These are phyloP conservation scores for Drosophila multiciliata DNA, from an alignment of 2,888 invertebrate species.

Conservation along the genomic window DNA sequence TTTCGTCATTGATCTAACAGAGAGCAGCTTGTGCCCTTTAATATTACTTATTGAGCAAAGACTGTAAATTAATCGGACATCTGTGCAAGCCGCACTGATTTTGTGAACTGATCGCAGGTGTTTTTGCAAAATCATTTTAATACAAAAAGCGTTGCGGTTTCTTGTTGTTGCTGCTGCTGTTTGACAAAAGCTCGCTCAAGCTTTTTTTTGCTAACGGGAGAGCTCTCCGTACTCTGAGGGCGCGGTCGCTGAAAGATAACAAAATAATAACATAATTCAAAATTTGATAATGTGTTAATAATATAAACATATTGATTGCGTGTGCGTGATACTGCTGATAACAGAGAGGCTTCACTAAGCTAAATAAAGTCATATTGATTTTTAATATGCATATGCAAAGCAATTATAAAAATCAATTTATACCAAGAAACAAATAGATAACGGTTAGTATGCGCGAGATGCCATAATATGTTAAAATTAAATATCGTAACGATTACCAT, in stretches of 20 bases:
- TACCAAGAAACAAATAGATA: constrained; percentile 10
- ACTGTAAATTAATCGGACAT: constrained; percentile 13
- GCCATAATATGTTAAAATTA: background rate
- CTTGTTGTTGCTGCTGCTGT: background rate
- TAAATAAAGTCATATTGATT: constrained; percentile 14
- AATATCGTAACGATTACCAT: constrained; percentile 1
- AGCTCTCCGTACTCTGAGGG: constrained; percentile 1
- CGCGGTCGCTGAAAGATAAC: constrained; percentile 15
- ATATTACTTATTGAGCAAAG: constrained; percentile 24
- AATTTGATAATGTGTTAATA: constrained; percentile 14
- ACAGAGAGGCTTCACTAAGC: constrained; percentile 1
- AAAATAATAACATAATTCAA: constrained; percentile 14
- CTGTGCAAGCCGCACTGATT: constrained; percentile 23
- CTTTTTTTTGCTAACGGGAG: constrained; percentile 3
- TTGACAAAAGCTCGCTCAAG: background rate
- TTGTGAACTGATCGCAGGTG: constrained; percentile 41
- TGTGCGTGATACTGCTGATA: constrained; percentile 30
- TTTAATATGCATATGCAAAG: background rate
- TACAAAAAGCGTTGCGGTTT: background rate
- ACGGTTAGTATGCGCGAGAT: constrained; percentile 16
- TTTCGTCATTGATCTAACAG: constrained; percentile 7
- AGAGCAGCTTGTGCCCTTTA: background rate
- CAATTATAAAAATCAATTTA: background rate
- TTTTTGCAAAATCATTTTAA: constrained; percentile 45
- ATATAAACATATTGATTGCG: constrained; percentile 22